Percentiles rank a stretch among this genome's conserved stretches.
These are phyloP conservation scores for Eutrigla gurnardus DNA, from an alignment of 2,797 vertebrate species.

Conservation along the genomic window DNA sequence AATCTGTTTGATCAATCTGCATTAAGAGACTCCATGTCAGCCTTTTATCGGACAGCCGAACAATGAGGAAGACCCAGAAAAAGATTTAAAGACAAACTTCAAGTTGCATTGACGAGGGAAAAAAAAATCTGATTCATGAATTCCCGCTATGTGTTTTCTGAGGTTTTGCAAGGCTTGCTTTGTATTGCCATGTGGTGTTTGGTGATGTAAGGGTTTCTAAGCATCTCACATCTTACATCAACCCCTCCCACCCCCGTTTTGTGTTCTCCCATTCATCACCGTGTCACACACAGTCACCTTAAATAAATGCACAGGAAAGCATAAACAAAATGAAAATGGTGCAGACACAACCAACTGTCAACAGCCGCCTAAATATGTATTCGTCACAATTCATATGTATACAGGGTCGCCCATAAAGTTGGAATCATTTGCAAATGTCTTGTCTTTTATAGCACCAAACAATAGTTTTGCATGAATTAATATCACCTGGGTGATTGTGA, in stretches of 20 bases:
- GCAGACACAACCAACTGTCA: not conserved
- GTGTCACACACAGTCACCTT: not conserved
- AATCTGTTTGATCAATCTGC: conserved; percentile 72
- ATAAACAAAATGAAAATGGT: not conserved
- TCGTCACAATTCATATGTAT: not conserved
- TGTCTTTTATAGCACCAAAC: too few species aligned
- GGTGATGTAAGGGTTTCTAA: not conserved
- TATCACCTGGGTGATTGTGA: too few species aligned
- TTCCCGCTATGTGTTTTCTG: too few species aligned
- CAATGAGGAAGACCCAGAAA: conserved; percentile 8
- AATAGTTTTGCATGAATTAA: too few species aligned
- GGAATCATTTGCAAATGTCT: too few species aligned
- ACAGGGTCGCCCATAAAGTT: too few species aligned
- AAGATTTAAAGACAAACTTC: conserved; percentile 1
- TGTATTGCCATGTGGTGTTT: not conserved
- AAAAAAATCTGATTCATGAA: too few species aligned
- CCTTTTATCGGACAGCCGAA: too few species aligned
- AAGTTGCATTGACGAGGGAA: not conserved
- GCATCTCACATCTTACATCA: not conserved
- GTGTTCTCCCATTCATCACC: not conserved
- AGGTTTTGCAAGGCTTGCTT: not conserved
- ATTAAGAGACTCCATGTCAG: conserved; percentile 56
- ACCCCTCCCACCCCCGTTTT: not conserved
- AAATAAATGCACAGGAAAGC: not conserved
- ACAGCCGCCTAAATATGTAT: not conserved